phyloP scores from a whole-genome alignment of 2,797 vertebrate species.

The Triplophysa yarkandensis region DNA sequence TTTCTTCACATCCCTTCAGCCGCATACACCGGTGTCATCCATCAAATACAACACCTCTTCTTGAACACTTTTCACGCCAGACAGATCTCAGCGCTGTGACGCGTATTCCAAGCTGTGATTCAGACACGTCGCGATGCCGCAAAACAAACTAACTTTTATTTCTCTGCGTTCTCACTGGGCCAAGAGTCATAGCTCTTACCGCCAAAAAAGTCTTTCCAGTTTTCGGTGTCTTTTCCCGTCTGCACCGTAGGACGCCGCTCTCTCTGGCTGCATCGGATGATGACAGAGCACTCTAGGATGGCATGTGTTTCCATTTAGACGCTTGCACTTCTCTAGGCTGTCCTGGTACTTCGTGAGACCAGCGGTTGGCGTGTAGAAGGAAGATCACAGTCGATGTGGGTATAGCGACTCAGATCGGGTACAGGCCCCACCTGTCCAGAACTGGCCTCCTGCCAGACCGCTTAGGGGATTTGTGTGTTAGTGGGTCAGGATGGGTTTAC shows the following conservation, averaged over 20 bases:
- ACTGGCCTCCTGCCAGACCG: conserved; percentile 12
- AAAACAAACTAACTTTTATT: conserved; percentile 70
- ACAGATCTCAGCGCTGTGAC: conserved; percentile 50
- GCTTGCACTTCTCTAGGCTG: conserved; percentile 2
- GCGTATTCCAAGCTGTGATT: conserved; percentile 68
- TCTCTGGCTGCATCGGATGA: conserved; percentile 40
- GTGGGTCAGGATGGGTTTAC: neutral
- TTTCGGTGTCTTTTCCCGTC: conserved; percentile 64
- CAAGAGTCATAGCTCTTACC: conserved; percentile 75
- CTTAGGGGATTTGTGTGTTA: conserved; percentile 25
- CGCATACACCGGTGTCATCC: conserved; percentile 69
- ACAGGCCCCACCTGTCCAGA: conserved; percentile 32
- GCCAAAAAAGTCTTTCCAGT: conserved; percentile 73
- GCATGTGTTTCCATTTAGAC: conserved; percentile 44
- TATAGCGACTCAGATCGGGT: conserved; percentile 9
- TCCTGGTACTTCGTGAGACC: conserved; percentile 11
- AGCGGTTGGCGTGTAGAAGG: neutral
- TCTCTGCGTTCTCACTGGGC: conserved; percentile 62
- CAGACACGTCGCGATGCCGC: conserved; percentile 70
- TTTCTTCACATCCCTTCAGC: conserved; percentile 62
- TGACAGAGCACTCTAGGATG: conserved; percentile 29
- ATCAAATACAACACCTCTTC: conserved; percentile 65
- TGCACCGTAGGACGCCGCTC: conserved; percentile 57
- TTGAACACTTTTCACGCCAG: conserved; percentile 64
- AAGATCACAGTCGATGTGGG: conserved; percentile 10